Percentiles rank a stretch among this genome's conserved stretches.
Evolutionary conservation across 1,140 invertebrate species (phyloP).

Genomic region (Mizuhopecten yessoensis): DNA sequence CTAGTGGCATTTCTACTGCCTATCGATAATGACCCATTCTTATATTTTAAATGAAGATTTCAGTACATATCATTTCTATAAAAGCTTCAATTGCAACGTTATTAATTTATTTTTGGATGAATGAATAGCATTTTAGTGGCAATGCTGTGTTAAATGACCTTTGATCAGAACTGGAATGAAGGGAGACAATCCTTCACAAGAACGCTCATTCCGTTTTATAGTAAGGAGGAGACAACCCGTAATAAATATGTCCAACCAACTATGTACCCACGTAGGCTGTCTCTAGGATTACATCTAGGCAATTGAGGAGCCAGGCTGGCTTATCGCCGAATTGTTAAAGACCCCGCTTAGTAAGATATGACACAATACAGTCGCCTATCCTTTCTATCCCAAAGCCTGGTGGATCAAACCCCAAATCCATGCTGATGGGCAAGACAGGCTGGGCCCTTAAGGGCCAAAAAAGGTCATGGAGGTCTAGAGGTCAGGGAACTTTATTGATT

Average conservation of each 20-base stretch:
- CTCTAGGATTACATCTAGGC: background rate
- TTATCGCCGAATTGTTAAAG: conserved; percentile 27
- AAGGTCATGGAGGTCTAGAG: background rate
- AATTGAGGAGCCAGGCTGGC: background rate
- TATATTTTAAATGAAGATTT: no score
- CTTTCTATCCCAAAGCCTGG: background rate
- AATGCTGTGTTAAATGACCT: no score
- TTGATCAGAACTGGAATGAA: background rate
- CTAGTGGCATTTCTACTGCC: no score
- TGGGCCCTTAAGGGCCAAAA: background rate
- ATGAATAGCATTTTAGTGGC: no score
- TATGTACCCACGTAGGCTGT: background rate
- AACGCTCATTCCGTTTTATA: background rate
- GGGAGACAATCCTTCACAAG: background rate
- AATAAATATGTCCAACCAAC: background rate
- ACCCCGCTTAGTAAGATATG: background rate
- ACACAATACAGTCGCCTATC: background rate
- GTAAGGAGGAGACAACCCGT: background rate
- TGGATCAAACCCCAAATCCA: background rate
- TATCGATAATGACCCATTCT: no score
- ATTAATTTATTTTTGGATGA: no score
- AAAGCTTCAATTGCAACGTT: no score
- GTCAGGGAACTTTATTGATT: background rate
- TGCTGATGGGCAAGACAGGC: background rate
- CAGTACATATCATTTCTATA: no score